Base-by-base conservation (phyloP, 2,888 invertebrate species). In the Ornithoptera priamus region DNA sequence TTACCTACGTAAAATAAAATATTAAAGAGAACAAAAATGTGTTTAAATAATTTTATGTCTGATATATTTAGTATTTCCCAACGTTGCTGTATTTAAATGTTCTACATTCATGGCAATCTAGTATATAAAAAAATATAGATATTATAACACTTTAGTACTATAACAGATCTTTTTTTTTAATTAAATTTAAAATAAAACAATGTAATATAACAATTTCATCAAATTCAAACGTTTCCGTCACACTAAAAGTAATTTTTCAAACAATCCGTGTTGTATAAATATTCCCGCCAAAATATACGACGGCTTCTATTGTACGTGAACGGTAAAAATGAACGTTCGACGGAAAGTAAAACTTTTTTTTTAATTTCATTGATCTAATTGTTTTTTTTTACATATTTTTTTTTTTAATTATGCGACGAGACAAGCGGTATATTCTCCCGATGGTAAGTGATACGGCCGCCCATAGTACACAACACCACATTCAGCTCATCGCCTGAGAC, bases 211-310 rank as follows among this genome's bases (percentile, higher is more conserved):
- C 12, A 12, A 15, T 15, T 46, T 46, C 15, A 46, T 46, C 46
- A 46, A 12, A 46, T 46, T 46, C 46, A 46, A 15, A 46, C 15
- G 12, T 15, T 53, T 53, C 53, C 53, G n/a, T 53, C 18, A n/a
- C 18, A 18, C n/a, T 5, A n/a, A 53, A 53, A 53, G 18, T n/a
- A 12, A 18, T 53, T n/a, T 18, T n/a, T 7, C 53, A 53, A n/a
- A 53, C 53, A 4, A 7, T n/a, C 53, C n/a, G 6, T 53, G 53
- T n/a, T 53, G 6, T 53, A 53, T 53, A 53, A 63, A 64, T 18
- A 60, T 68, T 68, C 68, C 68, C 68, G 63, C 68, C 68, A 68
- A 68, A 68, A 68, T 39, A 39, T 22, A n/a, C 15, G 39, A 18
- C 42, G 57, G 57, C 57, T 58, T 58, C 22, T 18, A 30, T 46